A percentile compares a stretch with the other conserved stretches of the same genome.
phyloP scores from a whole-genome alignment of 2,113 vertebrate genomes.

The Amblyornis subalaris region DNA sequence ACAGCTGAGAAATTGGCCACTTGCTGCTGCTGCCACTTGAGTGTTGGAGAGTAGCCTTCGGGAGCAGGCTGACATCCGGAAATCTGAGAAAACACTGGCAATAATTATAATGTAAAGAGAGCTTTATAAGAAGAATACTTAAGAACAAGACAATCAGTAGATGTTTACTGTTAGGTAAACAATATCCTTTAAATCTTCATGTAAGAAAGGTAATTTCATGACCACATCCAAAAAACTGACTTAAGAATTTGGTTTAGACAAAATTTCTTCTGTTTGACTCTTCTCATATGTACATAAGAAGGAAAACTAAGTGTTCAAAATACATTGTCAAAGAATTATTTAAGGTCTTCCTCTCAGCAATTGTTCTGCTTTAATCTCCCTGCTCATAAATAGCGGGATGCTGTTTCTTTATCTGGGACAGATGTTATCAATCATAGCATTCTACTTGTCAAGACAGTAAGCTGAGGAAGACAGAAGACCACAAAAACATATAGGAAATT shows the following conservation, averaged over 20 bases:
- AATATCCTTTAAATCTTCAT: not conserved
- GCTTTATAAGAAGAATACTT: slow-evolving; percentile 11
- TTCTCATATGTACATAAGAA: not conserved
- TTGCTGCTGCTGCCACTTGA: slow-evolving; percentile 92
- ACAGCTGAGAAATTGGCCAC: slow-evolving; percentile 85
- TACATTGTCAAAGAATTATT: not conserved
- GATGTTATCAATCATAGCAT: not conserved
- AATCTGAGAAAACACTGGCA: slow-evolving; percentile 72
- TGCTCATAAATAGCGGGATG: not conserved
- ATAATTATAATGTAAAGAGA: slow-evolving; percentile 24
- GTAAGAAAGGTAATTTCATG: not conserved
- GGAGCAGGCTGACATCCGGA: slow-evolving; percentile 88
- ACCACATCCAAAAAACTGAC: not conserved
- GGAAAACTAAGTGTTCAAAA: not conserved
- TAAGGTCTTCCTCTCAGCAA: not conserved
- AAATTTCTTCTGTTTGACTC: not conserved
- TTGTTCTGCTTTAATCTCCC: not conserved
- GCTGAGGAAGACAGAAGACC: not conserved
- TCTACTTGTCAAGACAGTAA: not conserved
- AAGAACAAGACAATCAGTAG: not conserved
- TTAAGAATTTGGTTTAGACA: not conserved
- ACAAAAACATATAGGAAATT: not conserved
- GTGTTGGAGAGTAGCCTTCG: slow-evolving; percentile 85
- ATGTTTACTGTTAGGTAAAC: not conserved
- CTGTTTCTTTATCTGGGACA: not conserved